Base-by-base conservation (phyloP, 2,113 vertebrate species). In the Cnemophilus loriae region DNA sequence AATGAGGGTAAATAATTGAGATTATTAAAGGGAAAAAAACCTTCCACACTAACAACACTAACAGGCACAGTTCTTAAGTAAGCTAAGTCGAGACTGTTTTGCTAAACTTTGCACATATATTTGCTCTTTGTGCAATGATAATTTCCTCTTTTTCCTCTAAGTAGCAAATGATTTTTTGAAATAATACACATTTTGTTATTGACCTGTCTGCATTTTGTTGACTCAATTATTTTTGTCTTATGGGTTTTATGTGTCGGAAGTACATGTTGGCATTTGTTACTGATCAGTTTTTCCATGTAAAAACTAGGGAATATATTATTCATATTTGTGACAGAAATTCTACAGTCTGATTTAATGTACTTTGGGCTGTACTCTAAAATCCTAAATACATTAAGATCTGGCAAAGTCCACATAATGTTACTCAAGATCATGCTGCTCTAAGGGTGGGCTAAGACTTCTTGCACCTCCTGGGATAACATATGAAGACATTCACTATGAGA, bases 41-140 rank as follows among this genome's bases (percentile, higher is more conserved):
- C 1, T 8, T 8, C 30, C 7, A 16, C 22, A 7, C 4, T 13
- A 69, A 19, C 4, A 28, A 26, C 5, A 32, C 4, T 27, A 47
- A 68, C 6, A 2, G 16, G 1, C 16, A 28, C 9, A 47, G 12
- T 26, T 87, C 11, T 26, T 55, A 77, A 41, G 6, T 12, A 63
- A 77, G 44, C 37, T 71, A 53, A 83, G 10, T 35, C 91, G 27
- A 90, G 5, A 32, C 2, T 41, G 2, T 76, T 91, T 68, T 61
- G 7, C 6, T 67, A 32, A 57, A 41, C 4, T 70, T 47, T 60
- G 33, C 12, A 67, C 0, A 1, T 6, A 6, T 21, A 16, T 59
- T 64, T 91, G 82, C 14, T 71, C 23, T 71, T 83, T 76, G 7
- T 52, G 35, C 4, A 85, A 14, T n/a, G 13, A 12, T 28, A 77